Base-by-base conservation (phyloP, 2,797 vertebrate genomes). In the Clamator glandarius region DNA sequence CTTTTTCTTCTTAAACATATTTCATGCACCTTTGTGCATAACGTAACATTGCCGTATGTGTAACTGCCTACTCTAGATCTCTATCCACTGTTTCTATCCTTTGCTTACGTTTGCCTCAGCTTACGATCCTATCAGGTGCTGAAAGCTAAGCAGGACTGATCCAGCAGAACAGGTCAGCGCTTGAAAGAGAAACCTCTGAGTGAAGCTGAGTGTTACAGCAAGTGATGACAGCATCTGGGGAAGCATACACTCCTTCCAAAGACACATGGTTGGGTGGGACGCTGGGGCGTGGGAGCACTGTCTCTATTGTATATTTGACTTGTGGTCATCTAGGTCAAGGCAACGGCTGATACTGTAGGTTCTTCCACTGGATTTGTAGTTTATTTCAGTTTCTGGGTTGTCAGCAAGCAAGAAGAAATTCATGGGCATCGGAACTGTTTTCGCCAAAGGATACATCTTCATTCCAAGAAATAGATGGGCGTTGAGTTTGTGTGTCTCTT, bases 21-120 rank as follows among this genome's bases (percentile, higher is more conserved):
- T 96, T 96, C 96, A 95, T 0, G 94, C 95, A 88, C 89, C 89
- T 94, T 62, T 93, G 93, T 77, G 92, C 95, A 89, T 94, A 95
- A 92, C 94, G n/a, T 42, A 87, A 68, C 39, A 44, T 70, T 3
- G 33, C 54, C 87, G 54, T 66, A 44, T 79, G 74, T 70, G 55
- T 54, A 87, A 93, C 73, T 76, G 62, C 63, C 3, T 73, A 58
- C 23, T 90, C 28, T 46, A 96, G 94, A 96, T 95, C 89, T 72
- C 84, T 96, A 95, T 95, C 94, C 57, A 0, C 64, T 72, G 46
- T 83, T 94, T 87, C 84, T 76, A 4, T 82, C 70, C 59, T 55
- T 84, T 92, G 84, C 93, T 96, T 90, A 93, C 11, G 81, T 91
- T 87, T 83, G 17, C 39, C 46, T 85, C 2, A 4, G 63, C 54